A percentile compares a stretch with the other conserved stretches of the same genome.
Conservation (phyloP, 1,140 invertebrate species). For the Ladona fulva region DNA sequence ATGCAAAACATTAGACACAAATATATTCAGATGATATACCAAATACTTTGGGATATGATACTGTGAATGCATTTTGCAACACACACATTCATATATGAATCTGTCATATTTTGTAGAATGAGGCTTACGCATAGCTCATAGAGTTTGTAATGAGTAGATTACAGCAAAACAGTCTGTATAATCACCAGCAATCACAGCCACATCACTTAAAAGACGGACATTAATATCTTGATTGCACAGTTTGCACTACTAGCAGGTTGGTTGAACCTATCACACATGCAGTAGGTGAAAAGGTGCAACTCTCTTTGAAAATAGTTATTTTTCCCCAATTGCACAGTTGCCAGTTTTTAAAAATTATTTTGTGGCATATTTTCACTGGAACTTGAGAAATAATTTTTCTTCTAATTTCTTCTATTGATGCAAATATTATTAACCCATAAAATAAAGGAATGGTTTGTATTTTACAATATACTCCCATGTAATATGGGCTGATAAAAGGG, state of each 20-base stretch:
- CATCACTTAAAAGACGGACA: constrained; percentile 5
- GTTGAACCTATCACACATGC: not conserved
- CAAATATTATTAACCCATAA: not conserved
- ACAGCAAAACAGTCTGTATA: not conserved
- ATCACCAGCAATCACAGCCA: constrained; percentile 7
- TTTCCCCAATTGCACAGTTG: not conserved
- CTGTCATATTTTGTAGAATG: not conserved
- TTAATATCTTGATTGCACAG: constrained; percentile 2
- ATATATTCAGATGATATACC: not conserved
- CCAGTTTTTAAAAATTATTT: not conserved
- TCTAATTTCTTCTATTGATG: no score
- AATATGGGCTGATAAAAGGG: not conserved
- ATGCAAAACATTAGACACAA: constrained; percentile 7
- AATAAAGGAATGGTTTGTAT: not conserved
- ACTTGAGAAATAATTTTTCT: no score
- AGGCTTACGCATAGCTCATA: not conserved
- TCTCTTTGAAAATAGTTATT: constrained; percentile 1
- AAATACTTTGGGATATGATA: not conserved
- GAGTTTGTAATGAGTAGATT: not conserved
- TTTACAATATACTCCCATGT: not conserved
- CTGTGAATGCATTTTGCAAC: not conserved
- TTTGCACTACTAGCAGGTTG: not conserved
- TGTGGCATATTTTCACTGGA: not conserved
- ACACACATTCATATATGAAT: not conserved
- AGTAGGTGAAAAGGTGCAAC: not conserved